Base-by-base conservation (phyloP, 1,140 invertebrate genomes). In the Drosophila azteca region DNA sequence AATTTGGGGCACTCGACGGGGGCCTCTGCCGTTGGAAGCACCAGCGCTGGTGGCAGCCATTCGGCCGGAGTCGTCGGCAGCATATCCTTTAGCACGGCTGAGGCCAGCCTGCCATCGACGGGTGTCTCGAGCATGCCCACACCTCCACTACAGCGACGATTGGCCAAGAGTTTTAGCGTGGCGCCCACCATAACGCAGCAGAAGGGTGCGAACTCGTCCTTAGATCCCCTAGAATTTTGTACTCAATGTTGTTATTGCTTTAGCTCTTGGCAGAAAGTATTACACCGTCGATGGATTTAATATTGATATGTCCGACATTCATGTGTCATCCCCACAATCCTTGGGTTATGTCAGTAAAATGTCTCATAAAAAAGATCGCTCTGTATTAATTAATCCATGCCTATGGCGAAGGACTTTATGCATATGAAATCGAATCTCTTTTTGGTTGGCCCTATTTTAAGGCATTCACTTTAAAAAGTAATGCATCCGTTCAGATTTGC, bases 111-210 rank as follows among this genome's bases (percentile, higher is more conserved):
- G 13, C 68, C 54, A 3, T n/a, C 62, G 15, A 15, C 22, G 31
- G 24, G 50, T 24, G 72, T 44, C 41, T 70, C 53, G 5, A 94
- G 93, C 65, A 95, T 95, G 62, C 94, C 94, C 75, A 96, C 96
- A 72, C 96, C 96, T 67, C 96, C 96, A 61, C 94, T 96, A 57
- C 95, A 96, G 92, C 94, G 96, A 76, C 94, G 96, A 80, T 94
- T 97, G 85, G 96, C 96, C 72, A 97, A 97, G 94, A 97, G 96
- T 93, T 97, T 97, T 94, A 97, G 96, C 93, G 96, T 96, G 79
- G 94, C 95, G 79, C 94, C 95, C 77, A 95, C 95, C 80, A 93
- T 77, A 44, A 84, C 89, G 44, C 87, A 90, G 62, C 90, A 92
- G 66, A 91, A 91, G 90, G 90, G 90, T 91, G 82, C 84, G 90